Percentiles rank a stretch among this genome's conserved stretches.
These are phyloP conservation scores for Discoglossus pictus DNA, from an alignment of 2,797 vertebrate genomes.

Conservation along the genomic window DNA sequence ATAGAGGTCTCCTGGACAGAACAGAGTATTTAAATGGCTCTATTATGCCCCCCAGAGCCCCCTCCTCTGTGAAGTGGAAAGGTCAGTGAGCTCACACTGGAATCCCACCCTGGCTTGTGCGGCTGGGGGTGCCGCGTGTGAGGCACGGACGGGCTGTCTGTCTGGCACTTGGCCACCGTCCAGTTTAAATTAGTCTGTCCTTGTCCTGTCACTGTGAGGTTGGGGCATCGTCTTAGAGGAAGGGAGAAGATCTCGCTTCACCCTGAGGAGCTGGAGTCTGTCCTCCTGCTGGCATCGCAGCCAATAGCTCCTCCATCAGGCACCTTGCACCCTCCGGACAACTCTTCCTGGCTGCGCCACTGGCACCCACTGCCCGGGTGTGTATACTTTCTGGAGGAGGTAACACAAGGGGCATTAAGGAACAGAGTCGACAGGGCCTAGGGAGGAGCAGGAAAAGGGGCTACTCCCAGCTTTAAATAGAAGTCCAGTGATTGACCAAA, in stretches of 20 bases:
- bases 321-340: neutral
- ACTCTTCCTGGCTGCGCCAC: neutral
- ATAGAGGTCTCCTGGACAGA: neutral
- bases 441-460: too few relatives aligned
- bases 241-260: neutral
- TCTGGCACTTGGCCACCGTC: slow-evolving; percentile 47
- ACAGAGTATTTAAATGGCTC: too few relatives aligned
- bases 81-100: neutral
- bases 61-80: neutral
- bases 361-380: neutral
- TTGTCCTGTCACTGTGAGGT: slow-evolving; percentile 34
- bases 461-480: too few relatives aligned
- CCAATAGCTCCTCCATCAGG: neutral
- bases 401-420: too few relatives aligned
- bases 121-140: slow-evolving; percentile 31
- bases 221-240: neutral
- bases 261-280: neutral
- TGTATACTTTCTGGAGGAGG: neutral
- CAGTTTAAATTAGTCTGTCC: slow-evolving; percentile 51
- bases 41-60: too few relatives aligned
- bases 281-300: neutral
- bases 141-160: neutral
- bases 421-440: too few relatives aligned
- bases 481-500: too few relatives aligned
- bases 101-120: slow-evolving; percentile 12